A percentile compares a stretch with the other conserved stretches of the same genome.
These are phyloP conservation scores for Notiomystis cincta DNA, from an alignment of 2,113 vertebrate genomes.

Conservation along the genomic window DNA sequence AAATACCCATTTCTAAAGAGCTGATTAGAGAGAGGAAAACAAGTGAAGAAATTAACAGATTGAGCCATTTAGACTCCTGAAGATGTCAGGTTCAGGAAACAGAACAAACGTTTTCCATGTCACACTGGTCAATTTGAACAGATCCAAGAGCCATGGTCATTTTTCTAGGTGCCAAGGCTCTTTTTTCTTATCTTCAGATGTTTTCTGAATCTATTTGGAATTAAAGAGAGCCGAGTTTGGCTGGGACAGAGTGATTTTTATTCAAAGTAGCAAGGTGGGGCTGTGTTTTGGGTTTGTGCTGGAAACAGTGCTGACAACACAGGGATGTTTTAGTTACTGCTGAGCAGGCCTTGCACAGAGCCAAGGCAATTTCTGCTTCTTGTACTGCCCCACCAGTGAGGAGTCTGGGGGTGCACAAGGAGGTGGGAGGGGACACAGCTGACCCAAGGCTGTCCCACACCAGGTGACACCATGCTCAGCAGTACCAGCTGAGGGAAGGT, in stretches of 20 bases:
- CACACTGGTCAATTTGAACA: accelerated
- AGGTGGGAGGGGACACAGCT: neutral
- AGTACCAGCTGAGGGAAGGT: neutral
- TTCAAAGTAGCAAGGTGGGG: neutral
- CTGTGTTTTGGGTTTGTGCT: neutral
- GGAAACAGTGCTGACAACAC: neutral
- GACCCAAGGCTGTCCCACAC: neutral
- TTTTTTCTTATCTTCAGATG: neutral
- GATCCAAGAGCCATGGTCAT: accelerated
- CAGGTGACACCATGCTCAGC: accelerated
- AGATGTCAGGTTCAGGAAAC: neutral
- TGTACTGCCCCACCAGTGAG: neutral
- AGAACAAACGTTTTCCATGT: neutral
- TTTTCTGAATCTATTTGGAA: neutral
- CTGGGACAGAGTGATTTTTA: neutral
- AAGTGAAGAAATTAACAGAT: neutral
- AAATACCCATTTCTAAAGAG: neutral
- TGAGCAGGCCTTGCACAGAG: neutral
- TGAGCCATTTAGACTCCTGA: neutral
- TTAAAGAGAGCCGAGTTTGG: neutral
- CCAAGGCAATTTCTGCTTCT: neutral
- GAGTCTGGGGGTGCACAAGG: neutral
- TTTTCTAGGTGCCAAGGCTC: neutral
- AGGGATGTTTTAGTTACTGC: neutral
- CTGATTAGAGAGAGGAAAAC: neutral